A percentile compares a stretch with the other conserved stretches of the same genome.
Evolutionary conservation across 2,797 vertebrate genomes (phyloP).

Genomic region (Diceros bicornis): DNA sequence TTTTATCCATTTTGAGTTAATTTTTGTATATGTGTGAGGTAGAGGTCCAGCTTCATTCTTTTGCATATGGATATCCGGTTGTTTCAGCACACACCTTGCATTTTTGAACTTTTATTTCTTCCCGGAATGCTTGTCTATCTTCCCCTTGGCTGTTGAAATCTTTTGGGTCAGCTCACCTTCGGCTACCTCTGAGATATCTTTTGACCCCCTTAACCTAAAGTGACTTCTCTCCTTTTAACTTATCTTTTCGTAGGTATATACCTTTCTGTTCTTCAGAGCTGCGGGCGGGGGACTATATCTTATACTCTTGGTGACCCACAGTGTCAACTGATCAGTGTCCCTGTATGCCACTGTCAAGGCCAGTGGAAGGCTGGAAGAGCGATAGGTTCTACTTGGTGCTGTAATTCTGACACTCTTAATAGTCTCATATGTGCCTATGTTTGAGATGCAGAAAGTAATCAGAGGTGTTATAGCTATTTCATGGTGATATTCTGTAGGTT

Average conservation of each 20-base stretch:
- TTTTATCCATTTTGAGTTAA: not conserved
- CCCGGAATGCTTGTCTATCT: not conserved
- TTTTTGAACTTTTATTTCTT: not conserved
- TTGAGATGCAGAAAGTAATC: not conserved
- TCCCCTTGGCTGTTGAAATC: conserved; percentile 36
- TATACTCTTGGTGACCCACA: not conserved
- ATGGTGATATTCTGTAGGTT: not conserved
- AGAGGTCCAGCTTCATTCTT: not conserved
- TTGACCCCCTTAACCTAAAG: not conserved
- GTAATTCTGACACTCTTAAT: not conserved
- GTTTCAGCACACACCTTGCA: not conserved
- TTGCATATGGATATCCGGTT: not conserved
- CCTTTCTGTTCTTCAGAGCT: not conserved
- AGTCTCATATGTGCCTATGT: conserved; percentile 15
- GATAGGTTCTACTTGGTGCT: not conserved
- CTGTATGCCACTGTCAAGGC: not conserved
- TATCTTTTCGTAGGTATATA: not conserved
- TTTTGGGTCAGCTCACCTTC: not conserved
- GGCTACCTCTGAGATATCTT: not conserved
- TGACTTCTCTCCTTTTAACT: not conserved
- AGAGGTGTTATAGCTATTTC: not conserved
- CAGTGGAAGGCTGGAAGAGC: not conserved
- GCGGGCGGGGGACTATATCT: not conserved
- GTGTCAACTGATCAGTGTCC: not conserved
- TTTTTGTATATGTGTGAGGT: not conserved